Conservation (phyloP, 2,113 vertebrate species). For the Chaetodon trifascialis region DNA sequence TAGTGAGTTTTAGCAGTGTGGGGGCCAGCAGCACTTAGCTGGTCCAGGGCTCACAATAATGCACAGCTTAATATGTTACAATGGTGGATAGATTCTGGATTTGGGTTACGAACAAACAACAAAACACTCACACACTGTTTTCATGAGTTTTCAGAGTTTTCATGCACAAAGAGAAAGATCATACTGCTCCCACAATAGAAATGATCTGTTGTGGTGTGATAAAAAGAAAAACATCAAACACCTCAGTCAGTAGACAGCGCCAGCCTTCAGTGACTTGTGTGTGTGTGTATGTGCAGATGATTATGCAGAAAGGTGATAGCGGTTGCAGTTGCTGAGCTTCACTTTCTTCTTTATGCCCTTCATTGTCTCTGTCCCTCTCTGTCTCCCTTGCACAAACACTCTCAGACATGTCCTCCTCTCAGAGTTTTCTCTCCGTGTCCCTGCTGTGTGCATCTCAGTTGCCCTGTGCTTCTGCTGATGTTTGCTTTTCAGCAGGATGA, state of each 20-base stretch:
- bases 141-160: background rate
- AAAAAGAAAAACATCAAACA: conserved; percentile 1
- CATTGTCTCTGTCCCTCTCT: conserved; percentile 7
- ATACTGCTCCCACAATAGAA: conserved; percentile 5
- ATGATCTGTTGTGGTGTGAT: background rate
- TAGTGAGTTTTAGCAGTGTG: too few relatives aligned
- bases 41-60: background rate
- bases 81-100: background rate
- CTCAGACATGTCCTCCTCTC: conserved; percentile 22
- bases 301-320: conserved; percentile 77
- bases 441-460: conserved; percentile 40
- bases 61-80: background rate
- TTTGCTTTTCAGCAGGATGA: conserved; percentile 26
- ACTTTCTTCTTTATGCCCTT: conserved; percentile 66
- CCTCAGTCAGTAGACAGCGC: background rate
- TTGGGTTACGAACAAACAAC: background rate
- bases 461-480: conserved; percentile 61
- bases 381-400: conserved; percentile 16
- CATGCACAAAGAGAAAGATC: background rate
- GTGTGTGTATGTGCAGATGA: conserved; percentile 55
- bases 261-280: conserved; percentile 24
- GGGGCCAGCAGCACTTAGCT: too few relatives aligned
- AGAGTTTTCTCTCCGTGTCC: conserved; percentile 24
- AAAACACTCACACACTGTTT: background rate
- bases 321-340: conserved; percentile 71